Percentiles rank a stretch among this genome's conserved stretches.
phyloP scores from a whole-genome alignment of 2,888 invertebrate genomes.

The Lobophora halterata region DNA sequence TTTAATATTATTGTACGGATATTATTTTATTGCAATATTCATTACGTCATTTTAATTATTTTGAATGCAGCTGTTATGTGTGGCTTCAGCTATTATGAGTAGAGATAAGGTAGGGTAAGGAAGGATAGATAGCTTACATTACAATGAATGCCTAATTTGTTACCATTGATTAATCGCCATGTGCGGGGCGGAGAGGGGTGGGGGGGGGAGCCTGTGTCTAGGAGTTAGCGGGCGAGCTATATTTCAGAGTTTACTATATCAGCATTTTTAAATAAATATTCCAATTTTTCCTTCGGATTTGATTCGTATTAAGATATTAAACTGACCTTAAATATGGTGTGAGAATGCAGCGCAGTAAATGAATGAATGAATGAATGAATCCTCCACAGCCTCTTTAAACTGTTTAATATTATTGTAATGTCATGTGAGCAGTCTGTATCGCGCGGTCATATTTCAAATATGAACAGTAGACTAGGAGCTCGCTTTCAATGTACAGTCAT shows the following conservation, averaged over 20 bases:
- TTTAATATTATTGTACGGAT: slow-evolving; percentile 67
- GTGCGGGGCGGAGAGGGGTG: too few relatives aligned
- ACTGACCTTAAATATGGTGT: too few relatives aligned
- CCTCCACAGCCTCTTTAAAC: too few relatives aligned
- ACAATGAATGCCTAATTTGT: slow-evolving; percentile 47
- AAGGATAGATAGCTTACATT: slow-evolving; percentile 40
- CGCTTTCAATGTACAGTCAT: too few relatives aligned
- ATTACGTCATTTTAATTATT: slow-evolving; percentile 32
- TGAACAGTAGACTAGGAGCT: too few relatives aligned
- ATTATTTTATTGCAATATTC: slow-evolving; percentile 53
- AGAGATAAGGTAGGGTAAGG: slow-evolving; percentile 27
- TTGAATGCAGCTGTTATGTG: too few relatives aligned
- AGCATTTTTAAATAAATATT: background rate
- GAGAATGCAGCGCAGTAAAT: too few relatives aligned
- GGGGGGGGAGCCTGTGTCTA: too few relatives aligned
- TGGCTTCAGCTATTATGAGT: slow-evolving; percentile 27
- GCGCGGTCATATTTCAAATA: slow-evolving; percentile 2
- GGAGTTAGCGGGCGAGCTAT: background rate
- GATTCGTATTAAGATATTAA: slow-evolving; percentile 19
- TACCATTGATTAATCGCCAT: slow-evolving; percentile 35
- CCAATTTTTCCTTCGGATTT: slow-evolving; percentile 19
- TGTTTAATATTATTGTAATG: too few relatives aligned
- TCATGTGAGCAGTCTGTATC: slow-evolving; percentile 1
- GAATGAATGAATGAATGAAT: too few relatives aligned
- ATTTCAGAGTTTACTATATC: slow-evolving; percentile 1